phyloP scores from a whole-genome alignment of 2,113 vertebrate genomes.

The Otis tarda region DNA sequence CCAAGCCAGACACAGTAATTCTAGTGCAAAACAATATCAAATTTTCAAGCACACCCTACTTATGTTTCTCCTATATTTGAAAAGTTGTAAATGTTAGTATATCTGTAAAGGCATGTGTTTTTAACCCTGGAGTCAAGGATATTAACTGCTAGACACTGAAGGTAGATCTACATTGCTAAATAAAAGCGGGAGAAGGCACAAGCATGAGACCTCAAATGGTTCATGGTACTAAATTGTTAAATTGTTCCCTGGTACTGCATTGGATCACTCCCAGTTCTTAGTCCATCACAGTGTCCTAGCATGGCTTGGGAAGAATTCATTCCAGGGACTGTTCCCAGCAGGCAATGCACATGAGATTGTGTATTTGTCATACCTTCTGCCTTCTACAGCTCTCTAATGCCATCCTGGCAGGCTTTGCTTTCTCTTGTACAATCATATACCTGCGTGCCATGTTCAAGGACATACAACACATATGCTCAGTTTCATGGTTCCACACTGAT shows the following conservation, averaged over 20 bases:
- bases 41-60: neutral
- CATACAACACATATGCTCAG: rapidly evolving
- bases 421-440: neutral
- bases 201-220: neutral
- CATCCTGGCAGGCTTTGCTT: neutral
- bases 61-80: neutral
- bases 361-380: neutral
- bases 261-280: neutral
- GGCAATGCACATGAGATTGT: neutral
- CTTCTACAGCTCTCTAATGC: neutral
- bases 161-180: neutral
- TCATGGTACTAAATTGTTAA: neutral
- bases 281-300: neutral
- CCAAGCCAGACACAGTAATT: neutral
- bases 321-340: neutral
- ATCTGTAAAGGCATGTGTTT: neutral
- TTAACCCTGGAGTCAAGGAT: neutral
- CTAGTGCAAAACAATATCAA: neutral
- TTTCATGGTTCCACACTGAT: neutral
- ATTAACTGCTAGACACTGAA: neutral
- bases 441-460: neutral
- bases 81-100: neutral
- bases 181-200: neutral
- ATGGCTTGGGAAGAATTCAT: neutral
- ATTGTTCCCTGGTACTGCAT: neutral